These are phyloP conservation scores for Xenopus tropicalis DNA, from an alignment of 2,113 vertebrate species.

Conservation along the genomic window DNA sequence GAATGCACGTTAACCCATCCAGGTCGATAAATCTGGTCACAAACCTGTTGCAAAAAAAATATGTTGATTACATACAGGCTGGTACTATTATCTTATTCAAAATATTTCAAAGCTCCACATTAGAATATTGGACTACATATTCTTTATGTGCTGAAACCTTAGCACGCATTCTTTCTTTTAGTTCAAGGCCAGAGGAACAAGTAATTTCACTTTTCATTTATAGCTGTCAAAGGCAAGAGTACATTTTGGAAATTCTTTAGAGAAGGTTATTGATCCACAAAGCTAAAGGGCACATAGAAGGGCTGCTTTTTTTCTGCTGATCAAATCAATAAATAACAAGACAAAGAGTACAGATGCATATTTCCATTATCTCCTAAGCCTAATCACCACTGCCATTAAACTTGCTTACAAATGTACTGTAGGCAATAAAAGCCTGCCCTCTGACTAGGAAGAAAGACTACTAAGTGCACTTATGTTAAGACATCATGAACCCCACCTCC, in stretches of 20 bases:
- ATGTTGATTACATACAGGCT: too few relatives aligned
- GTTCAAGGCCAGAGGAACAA: too few relatives aligned
- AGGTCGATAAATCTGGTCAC: slow-evolving; percentile 96
- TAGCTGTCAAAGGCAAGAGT: too few relatives aligned
- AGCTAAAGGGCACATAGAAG: background rate
- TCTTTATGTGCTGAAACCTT: too few relatives aligned
- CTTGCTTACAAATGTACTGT: background rate
- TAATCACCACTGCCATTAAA: background rate
- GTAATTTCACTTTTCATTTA: too few relatives aligned
- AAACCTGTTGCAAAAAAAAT: slow-evolving; percentile 70
- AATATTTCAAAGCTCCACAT: too few relatives aligned
- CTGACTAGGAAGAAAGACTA: background rate
- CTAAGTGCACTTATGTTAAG: background rate
- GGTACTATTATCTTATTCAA: too few relatives aligned
- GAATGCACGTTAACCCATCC: slow-evolving; percentile 92
- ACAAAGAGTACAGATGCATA: background rate
- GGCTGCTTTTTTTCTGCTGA: background rate
- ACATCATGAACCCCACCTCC: background rate
- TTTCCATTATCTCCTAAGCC: background rate
- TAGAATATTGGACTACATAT: too few relatives aligned
- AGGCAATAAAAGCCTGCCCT: background rate
- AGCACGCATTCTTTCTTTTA: too few relatives aligned
- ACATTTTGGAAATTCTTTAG: too few relatives aligned
- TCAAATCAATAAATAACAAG: background rate
- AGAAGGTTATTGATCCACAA: background rate